Percentiles rank a stretch among this genome's conserved stretches.
These are phyloP conservation scores for Meriones unguiculatus DNA, from an alignment of 2,113 vertebrate genomes.

Conservation along the genomic window DNA sequence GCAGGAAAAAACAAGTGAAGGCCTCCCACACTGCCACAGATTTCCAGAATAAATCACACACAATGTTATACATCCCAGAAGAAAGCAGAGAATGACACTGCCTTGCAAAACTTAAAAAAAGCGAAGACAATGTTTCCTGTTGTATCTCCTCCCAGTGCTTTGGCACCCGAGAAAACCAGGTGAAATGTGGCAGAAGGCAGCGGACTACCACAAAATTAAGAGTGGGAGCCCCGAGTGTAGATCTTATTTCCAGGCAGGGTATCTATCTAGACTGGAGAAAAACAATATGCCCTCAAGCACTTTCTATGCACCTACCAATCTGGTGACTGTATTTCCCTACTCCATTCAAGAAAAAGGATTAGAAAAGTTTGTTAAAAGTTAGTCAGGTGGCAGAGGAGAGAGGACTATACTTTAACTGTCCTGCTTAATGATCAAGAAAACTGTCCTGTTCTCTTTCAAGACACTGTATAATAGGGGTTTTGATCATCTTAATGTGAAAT, in stretches of 20 bases:
- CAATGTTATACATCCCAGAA: background rate
- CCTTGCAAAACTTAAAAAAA: background rate
- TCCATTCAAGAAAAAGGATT: background rate
- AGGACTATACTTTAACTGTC: background rate
- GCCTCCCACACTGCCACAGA: background rate
- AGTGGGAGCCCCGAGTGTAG: background rate
- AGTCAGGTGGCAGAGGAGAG: background rate
- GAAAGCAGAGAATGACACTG: constrained; percentile 1
- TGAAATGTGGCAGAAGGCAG: background rate
- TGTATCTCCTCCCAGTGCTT: background rate
- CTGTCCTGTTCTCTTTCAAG: constrained; percentile 16
- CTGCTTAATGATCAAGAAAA: background rate
- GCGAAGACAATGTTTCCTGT: background rate
- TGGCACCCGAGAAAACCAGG: background rate
- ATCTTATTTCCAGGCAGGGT: background rate
- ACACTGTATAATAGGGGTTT: background rate
- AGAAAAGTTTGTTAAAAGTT: background rate
- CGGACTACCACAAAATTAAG: background rate
- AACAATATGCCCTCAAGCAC: background rate
- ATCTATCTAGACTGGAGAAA: background rate
- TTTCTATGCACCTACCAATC: background rate
- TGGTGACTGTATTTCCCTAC: background rate
- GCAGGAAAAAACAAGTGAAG: background rate
- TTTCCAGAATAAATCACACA: background rate
- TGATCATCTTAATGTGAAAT: background rate